A percentile compares a stretch with the other conserved stretches of the same genome.
Evolutionary conservation across 2,113 vertebrate species (phyloP).

Genomic region (Heterotis niloticus): DNA sequence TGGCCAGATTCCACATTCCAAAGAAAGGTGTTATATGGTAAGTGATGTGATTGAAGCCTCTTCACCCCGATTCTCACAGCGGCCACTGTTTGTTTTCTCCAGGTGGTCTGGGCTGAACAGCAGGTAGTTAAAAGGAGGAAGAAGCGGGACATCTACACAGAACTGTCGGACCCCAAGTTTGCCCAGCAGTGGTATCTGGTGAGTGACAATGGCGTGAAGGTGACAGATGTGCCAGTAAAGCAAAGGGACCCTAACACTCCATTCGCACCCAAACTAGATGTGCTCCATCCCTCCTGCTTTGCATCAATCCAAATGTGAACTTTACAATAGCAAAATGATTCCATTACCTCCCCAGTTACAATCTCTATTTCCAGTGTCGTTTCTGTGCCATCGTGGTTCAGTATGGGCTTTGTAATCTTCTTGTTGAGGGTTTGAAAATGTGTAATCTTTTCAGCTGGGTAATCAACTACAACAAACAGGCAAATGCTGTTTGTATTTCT

Average conservation of each 20-base stretch:
- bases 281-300: constrained; percentile 7
- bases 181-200: constrained; percentile 97
- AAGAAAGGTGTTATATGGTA: too few relatives aligned
- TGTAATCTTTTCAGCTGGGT: constrained; percentile 2
- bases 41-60: not conserved
- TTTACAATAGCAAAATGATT: constrained; percentile 27
- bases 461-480: not conserved
- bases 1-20: too few relatives aligned
- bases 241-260: too few relatives aligned
- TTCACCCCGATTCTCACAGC: not conserved
- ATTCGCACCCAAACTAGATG: constrained; percentile 1
- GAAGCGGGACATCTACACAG: constrained; percentile 80
- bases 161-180: constrained; percentile 87
- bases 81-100: constrained; percentile 22
- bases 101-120: constrained; percentile 92
- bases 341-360: constrained; percentile 16
- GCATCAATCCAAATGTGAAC: constrained; percentile 15
- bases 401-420: constrained; percentile 2
- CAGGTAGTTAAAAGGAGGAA: constrained; percentile 80
- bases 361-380: constrained; percentile 15
- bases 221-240: not conserved
- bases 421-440: not conserved
- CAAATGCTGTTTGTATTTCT: not conserved
- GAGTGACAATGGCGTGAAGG: constrained; percentile 40
- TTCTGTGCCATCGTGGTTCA: not conserved